Evolutionary conservation across 2,113 vertebrate genomes (phyloP).

Genomic region (Siniperca knerii): DNA sequence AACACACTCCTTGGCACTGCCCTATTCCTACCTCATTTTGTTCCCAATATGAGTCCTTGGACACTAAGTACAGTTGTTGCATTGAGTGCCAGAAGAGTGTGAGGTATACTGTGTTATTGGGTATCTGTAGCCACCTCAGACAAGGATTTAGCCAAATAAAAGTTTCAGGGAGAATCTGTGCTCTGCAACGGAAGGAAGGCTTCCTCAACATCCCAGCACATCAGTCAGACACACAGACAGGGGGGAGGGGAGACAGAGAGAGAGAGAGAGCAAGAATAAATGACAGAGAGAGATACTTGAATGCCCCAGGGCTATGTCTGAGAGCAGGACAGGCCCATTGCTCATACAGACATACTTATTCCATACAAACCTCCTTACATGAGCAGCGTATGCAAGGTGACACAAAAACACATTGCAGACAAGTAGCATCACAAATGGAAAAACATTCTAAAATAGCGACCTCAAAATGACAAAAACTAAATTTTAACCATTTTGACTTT

Average conservation of each 20-base stretch:
- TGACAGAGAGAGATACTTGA: slow-evolving; percentile 28
- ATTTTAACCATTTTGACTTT: neutral
- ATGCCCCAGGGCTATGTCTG: slow-evolving; percentile 68
- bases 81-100: slow-evolving; percentile 31
- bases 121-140: slow-evolving; percentile 24
- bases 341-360: slow-evolving; percentile 59
- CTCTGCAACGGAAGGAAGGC: slow-evolving; percentile 35
- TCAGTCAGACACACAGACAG: slow-evolving; percentile 37
- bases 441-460: neutral
- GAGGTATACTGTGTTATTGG: slow-evolving; percentile 31
- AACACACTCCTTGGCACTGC: neutral
- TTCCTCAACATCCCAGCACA: slow-evolving; percentile 33
- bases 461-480: neutral
- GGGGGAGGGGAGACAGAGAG: slow-evolving; percentile 1
- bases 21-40: slow-evolving; percentile 31
- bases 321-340: slow-evolving; percentile 58
- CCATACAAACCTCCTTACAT: slow-evolving; percentile 63
- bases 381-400: slow-evolving; percentile 52
- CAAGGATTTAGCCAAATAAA: slow-evolving; percentile 10
- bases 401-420: slow-evolving; percentile 28
- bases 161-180: slow-evolving; percentile 45
- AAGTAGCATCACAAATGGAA: neutral
- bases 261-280: slow-evolving; percentile 29
- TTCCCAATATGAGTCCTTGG: slow-evolving; percentile 25
- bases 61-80: slow-evolving; percentile 33